A percentile compares a stretch with the other conserved stretches of the same genome.
phyloP scores from a whole-genome alignment of 2,113 vertebrate species.

The Erythrolamprus reginae region DNA sequence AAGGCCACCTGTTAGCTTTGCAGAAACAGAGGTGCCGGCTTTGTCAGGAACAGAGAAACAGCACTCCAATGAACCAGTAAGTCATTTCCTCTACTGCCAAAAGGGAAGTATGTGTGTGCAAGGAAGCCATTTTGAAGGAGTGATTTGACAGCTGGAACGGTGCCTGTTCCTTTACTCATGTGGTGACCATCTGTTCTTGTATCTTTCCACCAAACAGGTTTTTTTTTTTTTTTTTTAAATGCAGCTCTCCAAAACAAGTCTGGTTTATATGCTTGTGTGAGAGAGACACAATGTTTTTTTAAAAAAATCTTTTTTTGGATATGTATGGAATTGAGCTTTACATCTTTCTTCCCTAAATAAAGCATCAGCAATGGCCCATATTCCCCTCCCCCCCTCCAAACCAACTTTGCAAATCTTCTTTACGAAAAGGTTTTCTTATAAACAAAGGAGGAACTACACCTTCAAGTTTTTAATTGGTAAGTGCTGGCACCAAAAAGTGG shows the following conservation, averaged over 20 bases:
- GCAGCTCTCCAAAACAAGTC: not conserved
- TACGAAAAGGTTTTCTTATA: not conserved
- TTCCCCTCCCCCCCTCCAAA: not conserved
- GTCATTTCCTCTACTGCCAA: fast-evolving
- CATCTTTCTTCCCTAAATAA: not conserved
- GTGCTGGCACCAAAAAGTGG: not conserved
- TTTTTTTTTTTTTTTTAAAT: not conserved
- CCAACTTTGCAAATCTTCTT: not conserved
- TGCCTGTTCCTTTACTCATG: not conserved
- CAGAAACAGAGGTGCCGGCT: constrained; percentile 17
- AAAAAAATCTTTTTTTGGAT: not conserved
- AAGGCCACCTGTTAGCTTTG: not conserved
- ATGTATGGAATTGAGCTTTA: too few species aligned
- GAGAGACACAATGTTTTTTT: too few species aligned
- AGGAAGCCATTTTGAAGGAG: not conserved
- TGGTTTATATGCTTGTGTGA: not conserved
- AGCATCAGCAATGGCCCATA: not conserved
- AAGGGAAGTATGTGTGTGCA: constrained; percentile 6
- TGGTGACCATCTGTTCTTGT: not conserved
- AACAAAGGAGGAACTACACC: not conserved
- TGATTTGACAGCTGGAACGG: constrained; percentile 12
- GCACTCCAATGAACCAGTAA: not conserved
- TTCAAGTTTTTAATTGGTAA: not conserved
- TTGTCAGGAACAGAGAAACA: not conserved
- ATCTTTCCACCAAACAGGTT: not conserved